A percentile compares a stretch with the other conserved stretches of the same genome.
Evolutionary conservation across 2,797 vertebrate genomes (phyloP).

Genomic region (Paedocypris micromegethes): DNA sequence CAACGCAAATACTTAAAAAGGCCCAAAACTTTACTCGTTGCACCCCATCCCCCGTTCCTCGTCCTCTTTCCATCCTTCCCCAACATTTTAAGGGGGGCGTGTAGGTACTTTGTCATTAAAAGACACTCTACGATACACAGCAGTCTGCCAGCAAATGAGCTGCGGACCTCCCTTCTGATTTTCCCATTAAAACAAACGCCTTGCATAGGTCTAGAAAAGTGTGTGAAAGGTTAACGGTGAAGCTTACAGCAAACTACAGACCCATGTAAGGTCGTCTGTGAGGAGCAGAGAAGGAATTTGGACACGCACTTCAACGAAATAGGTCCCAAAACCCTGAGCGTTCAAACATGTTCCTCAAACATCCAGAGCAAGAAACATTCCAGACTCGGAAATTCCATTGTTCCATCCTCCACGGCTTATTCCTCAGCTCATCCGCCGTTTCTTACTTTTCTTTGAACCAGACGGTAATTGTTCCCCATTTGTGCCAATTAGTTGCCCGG

Average conservation of each 20-base stretch:
- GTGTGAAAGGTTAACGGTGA: constrained; percentile 63
- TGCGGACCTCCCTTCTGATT: constrained; percentile 50
- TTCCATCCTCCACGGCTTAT: constrained; percentile 22
- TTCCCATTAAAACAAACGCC: constrained; percentile 54
- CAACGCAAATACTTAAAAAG: too few species aligned
- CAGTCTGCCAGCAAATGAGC: constrained; percentile 53
- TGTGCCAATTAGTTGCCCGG: constrained; percentile 69
- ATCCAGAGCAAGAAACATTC: constrained; percentile 7
- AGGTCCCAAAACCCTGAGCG: constrained; percentile 7
- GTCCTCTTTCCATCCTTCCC: constrained; percentile 4
- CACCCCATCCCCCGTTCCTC: not conserved
- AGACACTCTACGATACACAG: constrained; percentile 53
- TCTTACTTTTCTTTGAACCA: constrained; percentile 60
- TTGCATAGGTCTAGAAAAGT: constrained; percentile 54
- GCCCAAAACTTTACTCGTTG: not conserved
- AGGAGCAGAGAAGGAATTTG: constrained; percentile 12
- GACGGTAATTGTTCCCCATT: constrained; percentile 72
- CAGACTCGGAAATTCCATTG: not conserved
- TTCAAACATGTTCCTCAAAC: constrained; percentile 18
- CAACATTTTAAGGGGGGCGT: constrained; percentile 41
- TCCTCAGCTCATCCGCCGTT: constrained; percentile 43
- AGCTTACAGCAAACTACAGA: constrained; percentile 14
- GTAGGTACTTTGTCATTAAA: constrained; percentile 63
- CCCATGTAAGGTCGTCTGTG: not conserved
- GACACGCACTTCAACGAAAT: not conserved